Base-by-base conservation (phyloP, 2,888 invertebrate species). In the Odontocerum albicorne region DNA sequence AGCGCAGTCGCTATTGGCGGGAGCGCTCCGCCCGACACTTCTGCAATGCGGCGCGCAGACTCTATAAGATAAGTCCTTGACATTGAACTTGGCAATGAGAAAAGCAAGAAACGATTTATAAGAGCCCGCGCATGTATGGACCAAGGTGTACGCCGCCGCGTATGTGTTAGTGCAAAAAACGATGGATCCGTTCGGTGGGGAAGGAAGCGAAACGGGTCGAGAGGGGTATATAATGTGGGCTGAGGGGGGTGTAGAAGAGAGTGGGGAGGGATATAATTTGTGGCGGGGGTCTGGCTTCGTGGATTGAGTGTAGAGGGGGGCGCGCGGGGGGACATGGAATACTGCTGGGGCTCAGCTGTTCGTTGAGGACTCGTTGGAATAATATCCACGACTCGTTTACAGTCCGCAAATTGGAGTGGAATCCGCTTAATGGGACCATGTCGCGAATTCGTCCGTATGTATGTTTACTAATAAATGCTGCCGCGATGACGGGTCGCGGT, bases 1-100 rank as follows among this genome's bases (percentile, higher is more conserved):
- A 43, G 43, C 38, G 19, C 21, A 46, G 27, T 32, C 15, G 49
- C 40, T 21, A 49, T 59, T 50, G 57, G 55, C 42, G 17, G 51
- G 36, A 42, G 50, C 43, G 46, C 56, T 46, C 35, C 13, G 46
- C 16, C 47, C 47, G 44, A 50, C 49, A 74, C 74, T 77, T 80
- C 82, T 83, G 83, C 84, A 83, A 74, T 83, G 83, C 82, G 79
- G 79, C 77, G 71, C 70, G 81, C 81, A 81, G 78, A 73, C 81
- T 80, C 77, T 79, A 74, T 76, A 79, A 79, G 80, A 75, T 78
- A 81, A 83, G 84, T 84, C 87, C 87, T 87, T 87, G 87, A 85
- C 86, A 87, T 83, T 87, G 87, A 87, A 86, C 86, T 86, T 86
- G 86, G 83, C 84, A 82, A 75, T 76, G 77, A 75, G 74, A 72